phyloP scores from a whole-genome alignment of 2,888 invertebrate species.

The Lasioglossum figueresi region DNA sequence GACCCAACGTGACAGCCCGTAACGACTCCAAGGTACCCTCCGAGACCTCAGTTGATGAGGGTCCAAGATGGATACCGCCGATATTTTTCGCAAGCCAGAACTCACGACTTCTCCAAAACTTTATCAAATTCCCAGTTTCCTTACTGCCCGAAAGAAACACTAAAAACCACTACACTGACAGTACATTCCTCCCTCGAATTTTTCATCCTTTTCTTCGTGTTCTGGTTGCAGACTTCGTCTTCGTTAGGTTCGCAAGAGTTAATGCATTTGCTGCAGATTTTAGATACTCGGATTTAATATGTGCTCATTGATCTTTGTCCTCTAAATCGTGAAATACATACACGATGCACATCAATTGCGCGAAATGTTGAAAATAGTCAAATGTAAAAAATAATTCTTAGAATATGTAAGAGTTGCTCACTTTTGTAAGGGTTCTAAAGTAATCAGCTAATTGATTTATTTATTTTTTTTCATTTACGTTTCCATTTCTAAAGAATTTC shows the following conservation, averaged over 20 bases:
- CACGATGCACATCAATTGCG: neutral
- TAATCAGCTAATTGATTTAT: neutral
- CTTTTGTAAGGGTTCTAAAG: neutral
- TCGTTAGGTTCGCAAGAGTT: neutral
- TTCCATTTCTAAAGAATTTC: neutral
- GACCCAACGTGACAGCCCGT: constrained; percentile 74
- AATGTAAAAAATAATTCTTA: too few species aligned
- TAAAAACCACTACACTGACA: neutral
- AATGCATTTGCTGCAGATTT: neutral
- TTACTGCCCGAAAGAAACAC: neutral
- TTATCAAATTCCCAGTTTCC: neutral
- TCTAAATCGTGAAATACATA: neutral
- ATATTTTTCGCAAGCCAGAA: constrained; percentile 73
- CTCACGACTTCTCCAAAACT: constrained; percentile 59
- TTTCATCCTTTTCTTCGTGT: neutral
- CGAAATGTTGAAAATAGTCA: neutral
- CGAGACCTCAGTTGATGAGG: constrained; percentile 79
- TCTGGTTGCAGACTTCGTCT: neutral
- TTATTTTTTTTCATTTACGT: neutral
- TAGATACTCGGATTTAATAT: neutral
- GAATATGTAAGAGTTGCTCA: neutral
- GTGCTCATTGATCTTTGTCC: neutral
- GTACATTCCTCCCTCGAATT: neutral
- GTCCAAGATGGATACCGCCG: constrained; percentile 80
- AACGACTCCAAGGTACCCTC: constrained; percentile 74